Evolutionary conservation across 2,888 invertebrate genomes (phyloP).

Genomic region (Choreutis nemorana): DNA sequence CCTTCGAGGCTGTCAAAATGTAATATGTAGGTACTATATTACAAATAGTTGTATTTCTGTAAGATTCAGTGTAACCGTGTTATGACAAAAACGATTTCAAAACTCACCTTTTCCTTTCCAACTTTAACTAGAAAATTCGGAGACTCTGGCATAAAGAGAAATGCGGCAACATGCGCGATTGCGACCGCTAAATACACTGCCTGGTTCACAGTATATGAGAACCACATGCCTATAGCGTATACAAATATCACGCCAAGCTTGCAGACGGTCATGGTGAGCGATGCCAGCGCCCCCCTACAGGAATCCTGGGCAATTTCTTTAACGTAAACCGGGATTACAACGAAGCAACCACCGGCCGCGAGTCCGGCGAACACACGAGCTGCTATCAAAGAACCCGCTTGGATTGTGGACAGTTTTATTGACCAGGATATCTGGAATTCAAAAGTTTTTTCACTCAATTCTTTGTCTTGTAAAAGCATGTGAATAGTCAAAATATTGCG

Average conservation of each 20-base stretch:
- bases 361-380: constrained; percentile 33
- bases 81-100: constrained; percentile 3
- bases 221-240: constrained; percentile 30
- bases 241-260: constrained; percentile 44
- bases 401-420: constrained; percentile 26
- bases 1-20: too few species aligned
- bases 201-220: constrained; percentile 29
- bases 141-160: constrained; percentile 44
- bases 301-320: constrained; percentile 39
- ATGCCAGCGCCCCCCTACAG: constrained; percentile 32
- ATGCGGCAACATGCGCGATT: constrained; percentile 22
- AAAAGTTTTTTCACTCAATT: background rate
- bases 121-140: constrained; percentile 39
- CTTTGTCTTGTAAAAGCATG: background rate
- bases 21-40: too few species aligned
- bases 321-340: constrained; percentile 36
- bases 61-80: too few species aligned
- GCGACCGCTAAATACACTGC: constrained; percentile 27
- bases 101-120: constrained; percentile 34
- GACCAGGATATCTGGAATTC: constrained; percentile 36
- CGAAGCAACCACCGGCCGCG: constrained; percentile 36
- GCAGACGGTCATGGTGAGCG: constrained; percentile 39
- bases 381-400: constrained; percentile 22
- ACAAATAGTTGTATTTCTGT: too few species aligned
- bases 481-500: too few species aligned